Conservation (phyloP, 2,113 vertebrate species). For the Cromileptes altivelis region DNA sequence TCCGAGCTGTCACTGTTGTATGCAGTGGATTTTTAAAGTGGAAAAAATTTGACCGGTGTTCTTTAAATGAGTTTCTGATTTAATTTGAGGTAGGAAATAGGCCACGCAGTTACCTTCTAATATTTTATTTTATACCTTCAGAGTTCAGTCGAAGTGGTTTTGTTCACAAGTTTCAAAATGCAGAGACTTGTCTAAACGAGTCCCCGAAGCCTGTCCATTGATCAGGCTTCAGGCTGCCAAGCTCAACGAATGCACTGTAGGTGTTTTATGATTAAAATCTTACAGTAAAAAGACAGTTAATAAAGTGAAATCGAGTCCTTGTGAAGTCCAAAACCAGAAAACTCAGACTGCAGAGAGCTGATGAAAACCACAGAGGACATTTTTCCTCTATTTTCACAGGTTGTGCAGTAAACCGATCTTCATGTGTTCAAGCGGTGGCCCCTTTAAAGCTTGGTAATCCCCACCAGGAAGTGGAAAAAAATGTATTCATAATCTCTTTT, state of each 20-base stretch:
- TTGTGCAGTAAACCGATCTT: not conserved
- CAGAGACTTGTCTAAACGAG: not conserved
- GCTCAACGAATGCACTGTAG: not conserved
- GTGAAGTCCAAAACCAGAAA: not conserved
- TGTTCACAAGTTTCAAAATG: not conserved
- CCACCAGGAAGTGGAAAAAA: not conserved
- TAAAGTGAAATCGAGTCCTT: not conserved
- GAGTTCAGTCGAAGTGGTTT: not conserved
- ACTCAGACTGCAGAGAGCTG: not conserved
- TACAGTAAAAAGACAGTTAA: not conserved
- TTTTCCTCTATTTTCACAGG: not conserved
- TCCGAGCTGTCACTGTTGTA: not conserved
- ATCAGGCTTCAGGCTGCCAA: not conserved
- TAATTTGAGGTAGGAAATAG: not conserved
- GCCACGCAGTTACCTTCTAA: not conserved
- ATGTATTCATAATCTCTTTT: constrained; percentile 42
- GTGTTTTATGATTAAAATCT: not conserved
- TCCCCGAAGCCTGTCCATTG: not conserved
- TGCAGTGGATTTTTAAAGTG: not conserved
- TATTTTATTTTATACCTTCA: not conserved
- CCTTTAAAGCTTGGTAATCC: not conserved
- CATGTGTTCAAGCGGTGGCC: not conserved
- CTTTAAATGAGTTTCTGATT: not conserved
- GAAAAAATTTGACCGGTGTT: not conserved
- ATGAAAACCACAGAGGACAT: not conserved